Evolutionary conservation across 2,113 vertebrate species (phyloP).

Genomic region (Scopus umbretta): DNA sequence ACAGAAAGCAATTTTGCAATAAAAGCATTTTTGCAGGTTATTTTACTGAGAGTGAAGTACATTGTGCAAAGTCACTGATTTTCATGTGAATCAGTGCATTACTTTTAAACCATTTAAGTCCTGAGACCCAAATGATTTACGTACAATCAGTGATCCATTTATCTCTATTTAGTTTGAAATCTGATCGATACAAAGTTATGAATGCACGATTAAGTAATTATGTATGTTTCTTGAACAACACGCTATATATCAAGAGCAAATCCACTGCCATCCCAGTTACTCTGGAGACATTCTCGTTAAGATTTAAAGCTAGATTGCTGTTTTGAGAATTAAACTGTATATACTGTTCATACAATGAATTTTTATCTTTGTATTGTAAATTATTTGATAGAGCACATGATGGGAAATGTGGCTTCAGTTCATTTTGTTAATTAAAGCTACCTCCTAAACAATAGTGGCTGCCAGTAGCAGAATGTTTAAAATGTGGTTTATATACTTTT

Average conservation of each 20-base stretch:
- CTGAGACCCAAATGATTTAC: neutral
- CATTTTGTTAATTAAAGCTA: slow-evolving; percentile 91
- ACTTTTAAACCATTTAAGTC: neutral
- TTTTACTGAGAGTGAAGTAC: neutral
- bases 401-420: slow-evolving; percentile 87
- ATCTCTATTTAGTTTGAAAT: neutral
- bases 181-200: neutral
- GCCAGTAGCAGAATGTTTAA: slow-evolving; percentile 83
- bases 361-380: slow-evolving; percentile 85
- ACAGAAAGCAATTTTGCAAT: neutral
- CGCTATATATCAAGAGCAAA: slow-evolving; percentile 54
- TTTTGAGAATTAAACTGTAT: slow-evolving; percentile 78
- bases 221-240: slow-evolving; percentile 32
- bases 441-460: slow-evolving; percentile 91
- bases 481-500: slow-evolving; percentile 80
- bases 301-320: slow-evolving; percentile 69
- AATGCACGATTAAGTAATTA: slow-evolving; percentile 10
- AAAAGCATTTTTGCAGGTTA: neutral
- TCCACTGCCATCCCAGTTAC: slow-evolving; percentile 64
- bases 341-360: slow-evolving; percentile 81
- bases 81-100: neutral
- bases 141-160: neutral
- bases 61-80: neutral
- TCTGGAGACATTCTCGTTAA: slow-evolving; percentile 56
- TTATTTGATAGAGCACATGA: slow-evolving; percentile 87